Conservation (phyloP, 2,888 invertebrate genomes). For the Caradrina kadenii region DNA sequence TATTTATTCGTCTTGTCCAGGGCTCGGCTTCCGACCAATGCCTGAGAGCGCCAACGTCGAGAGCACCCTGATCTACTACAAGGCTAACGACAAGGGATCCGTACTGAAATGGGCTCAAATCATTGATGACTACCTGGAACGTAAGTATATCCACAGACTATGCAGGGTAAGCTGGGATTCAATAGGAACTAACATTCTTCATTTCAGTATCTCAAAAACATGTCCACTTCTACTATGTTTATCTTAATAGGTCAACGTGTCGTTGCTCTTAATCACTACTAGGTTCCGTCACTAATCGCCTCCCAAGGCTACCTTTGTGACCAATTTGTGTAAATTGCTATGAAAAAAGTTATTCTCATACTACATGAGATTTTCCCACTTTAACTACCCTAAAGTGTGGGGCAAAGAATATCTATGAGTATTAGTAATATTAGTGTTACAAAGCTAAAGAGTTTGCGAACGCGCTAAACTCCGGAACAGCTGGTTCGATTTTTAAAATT, state of each 20-base stretch:
- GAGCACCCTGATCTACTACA: slow-evolving; percentile 99
- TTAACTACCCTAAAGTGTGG: no score
- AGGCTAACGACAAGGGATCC: slow-evolving; percentile 94
- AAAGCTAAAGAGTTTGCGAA: no score
- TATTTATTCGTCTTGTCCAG: slow-evolving; percentile 83
- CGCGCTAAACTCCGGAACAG: no score
- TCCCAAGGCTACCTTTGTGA: slow-evolving; percentile 29
- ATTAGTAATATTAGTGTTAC: no score
- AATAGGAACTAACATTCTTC: no score
- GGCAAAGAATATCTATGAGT: no score
- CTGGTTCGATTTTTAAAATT: no score
- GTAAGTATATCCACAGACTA: slow-evolving; percentile 88
- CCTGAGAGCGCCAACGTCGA: slow-evolving; percentile 96
- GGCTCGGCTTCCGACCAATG: slow-evolving; percentile 99
- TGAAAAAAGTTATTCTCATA: slow-evolving; percentile 20
- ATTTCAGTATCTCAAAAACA: no score
- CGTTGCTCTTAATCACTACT: slow-evolving; percentile 39
- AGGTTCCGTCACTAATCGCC: slow-evolving; percentile 37
- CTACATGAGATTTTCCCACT: not conserved
- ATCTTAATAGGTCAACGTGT: slow-evolving; percentile 39
- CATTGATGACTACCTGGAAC: slow-evolving; percentile 93
- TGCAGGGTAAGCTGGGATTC: not conserved
- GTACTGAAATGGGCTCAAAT: slow-evolving; percentile 95
- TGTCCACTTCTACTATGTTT: not conserved
- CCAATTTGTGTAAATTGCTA: slow-evolving; percentile 11